These are phyloP conservation scores for Epinephelus cyanopodus DNA, from an alignment of 2,113 vertebrate genomes.

Conservation along the genomic window DNA sequence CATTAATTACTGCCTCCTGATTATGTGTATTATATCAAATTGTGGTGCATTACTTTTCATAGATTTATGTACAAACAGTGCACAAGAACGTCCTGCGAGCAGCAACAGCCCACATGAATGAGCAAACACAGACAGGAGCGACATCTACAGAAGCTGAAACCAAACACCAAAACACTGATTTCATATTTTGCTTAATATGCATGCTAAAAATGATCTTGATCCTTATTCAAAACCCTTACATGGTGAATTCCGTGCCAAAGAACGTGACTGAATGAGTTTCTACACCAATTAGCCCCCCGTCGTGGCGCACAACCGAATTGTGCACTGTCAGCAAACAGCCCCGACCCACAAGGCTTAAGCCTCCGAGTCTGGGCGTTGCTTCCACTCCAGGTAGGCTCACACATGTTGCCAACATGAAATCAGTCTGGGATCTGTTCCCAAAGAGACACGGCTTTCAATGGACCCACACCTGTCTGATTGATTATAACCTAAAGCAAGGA, in stretches of 20 bases:
- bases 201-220: not conserved
- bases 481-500: constrained; percentile 68
- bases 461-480: constrained; percentile 44
- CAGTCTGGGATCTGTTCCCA: constrained; percentile 31
- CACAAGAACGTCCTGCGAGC: not conserved
- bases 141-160: not conserved
- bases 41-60: no score
- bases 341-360: constrained; percentile 12
- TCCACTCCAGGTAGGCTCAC: constrained; percentile 28
- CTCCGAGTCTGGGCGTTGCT: constrained; percentile 12
- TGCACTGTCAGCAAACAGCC: constrained; percentile 50
- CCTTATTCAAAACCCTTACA: constrained; percentile 10
- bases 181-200: not conserved
- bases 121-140: not conserved
- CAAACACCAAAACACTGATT: not conserved
- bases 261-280: constrained; percentile 3
- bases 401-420: constrained; percentile 33
- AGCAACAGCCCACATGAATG: not conserved
- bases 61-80: no score
- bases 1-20: no score
- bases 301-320: not conserved
- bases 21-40: no score
- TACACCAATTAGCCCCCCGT: constrained; percentile 45
- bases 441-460: not conserved
- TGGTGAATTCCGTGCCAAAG: constrained; percentile 14